Conservation (phyloP, 2,888 invertebrate species). For the Nebria salina region DNA sequence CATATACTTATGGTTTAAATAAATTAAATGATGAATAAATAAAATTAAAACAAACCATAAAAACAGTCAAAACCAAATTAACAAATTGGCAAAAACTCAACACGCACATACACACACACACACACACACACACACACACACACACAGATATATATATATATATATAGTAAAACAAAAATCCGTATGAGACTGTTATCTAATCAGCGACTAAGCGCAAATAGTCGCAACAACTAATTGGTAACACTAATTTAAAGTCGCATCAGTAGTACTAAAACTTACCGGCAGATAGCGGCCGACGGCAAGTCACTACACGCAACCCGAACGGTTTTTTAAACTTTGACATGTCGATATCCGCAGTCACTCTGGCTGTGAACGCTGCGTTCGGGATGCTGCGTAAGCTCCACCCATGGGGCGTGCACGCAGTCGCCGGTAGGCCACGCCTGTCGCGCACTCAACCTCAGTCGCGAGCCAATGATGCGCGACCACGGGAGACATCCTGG, state of each 20-base stretch:
- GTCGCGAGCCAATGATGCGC: constrained; percentile 54
- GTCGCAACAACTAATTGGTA: constrained; percentile 41
- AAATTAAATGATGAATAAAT: neutral
- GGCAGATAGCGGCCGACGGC: constrained; percentile 52
- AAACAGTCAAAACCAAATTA: constrained; percentile 18
- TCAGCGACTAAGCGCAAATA: constrained; percentile 25
- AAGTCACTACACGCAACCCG: constrained; percentile 55
- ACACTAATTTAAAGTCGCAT: constrained; percentile 39
- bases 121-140: neutral
- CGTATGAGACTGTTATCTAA: constrained; percentile 23
- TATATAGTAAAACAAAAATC: neutral
- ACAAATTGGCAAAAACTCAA: constrained; percentile 7
- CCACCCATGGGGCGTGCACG: constrained; percentile 53
- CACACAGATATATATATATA: neutral
- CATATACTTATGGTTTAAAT: too few species aligned
- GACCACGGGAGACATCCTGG: constrained; percentile 49
- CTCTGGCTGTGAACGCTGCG: constrained; percentile 45
- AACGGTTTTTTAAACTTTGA: constrained; percentile 51
- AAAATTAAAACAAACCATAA: neutral
- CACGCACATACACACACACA: neutral
- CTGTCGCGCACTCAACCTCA: constrained; percentile 48
- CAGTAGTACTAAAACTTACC: constrained; percentile 52
- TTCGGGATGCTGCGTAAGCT: constrained; percentile 60
- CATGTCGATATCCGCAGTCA: constrained; percentile 36
- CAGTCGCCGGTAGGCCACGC: constrained; percentile 53